phyloP scores from a whole-genome alignment of 2,797 vertebrate genomes.

The Pseudochaenichthys georgianus region DNA sequence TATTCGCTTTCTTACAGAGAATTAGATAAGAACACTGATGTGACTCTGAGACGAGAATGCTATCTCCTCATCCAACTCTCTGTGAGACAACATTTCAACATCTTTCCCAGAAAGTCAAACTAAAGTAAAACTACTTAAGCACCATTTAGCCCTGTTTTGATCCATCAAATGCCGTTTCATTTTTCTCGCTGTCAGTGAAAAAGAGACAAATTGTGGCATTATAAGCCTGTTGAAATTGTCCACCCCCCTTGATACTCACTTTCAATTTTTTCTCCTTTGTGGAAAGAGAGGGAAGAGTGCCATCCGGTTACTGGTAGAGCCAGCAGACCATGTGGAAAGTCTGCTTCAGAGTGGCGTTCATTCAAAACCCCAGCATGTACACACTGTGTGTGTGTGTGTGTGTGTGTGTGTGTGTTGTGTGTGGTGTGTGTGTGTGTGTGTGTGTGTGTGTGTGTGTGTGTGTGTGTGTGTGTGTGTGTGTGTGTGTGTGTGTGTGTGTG shows the following conservation, averaged over 20 bases:
- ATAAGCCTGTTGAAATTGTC: slow-evolving; percentile 47
- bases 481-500: no score
- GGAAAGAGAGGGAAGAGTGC: slow-evolving; percentile 57
- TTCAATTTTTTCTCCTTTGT: slow-evolving; percentile 34
- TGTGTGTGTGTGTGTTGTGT: no score
- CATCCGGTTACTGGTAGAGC: slow-evolving; percentile 71
- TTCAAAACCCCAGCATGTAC: slow-evolving; percentile 29
- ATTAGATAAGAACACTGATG: background rate
- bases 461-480: no score
- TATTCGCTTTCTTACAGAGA: background rate
- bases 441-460: no score
- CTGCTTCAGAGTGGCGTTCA: slow-evolving; percentile 57
- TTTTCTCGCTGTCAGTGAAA: slow-evolving; percentile 27
- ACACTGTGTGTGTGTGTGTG: slow-evolving; percentile 6
- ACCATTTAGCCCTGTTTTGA: background rate
- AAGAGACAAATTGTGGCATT: slow-evolving; percentile 30
- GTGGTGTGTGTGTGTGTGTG: no score
- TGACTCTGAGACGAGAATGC: background rate
- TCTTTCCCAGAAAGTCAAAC: background rate
- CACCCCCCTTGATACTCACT: slow-evolving; percentile 49
- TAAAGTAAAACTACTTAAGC: background rate
- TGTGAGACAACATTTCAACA: background rate
- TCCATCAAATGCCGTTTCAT: background rate
- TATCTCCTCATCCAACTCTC: background rate
- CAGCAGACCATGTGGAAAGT: slow-evolving; percentile 60